These are phyloP conservation scores for Lampris incognitus DNA, from an alignment of 2,113 vertebrate species.

Conservation along the genomic window DNA sequence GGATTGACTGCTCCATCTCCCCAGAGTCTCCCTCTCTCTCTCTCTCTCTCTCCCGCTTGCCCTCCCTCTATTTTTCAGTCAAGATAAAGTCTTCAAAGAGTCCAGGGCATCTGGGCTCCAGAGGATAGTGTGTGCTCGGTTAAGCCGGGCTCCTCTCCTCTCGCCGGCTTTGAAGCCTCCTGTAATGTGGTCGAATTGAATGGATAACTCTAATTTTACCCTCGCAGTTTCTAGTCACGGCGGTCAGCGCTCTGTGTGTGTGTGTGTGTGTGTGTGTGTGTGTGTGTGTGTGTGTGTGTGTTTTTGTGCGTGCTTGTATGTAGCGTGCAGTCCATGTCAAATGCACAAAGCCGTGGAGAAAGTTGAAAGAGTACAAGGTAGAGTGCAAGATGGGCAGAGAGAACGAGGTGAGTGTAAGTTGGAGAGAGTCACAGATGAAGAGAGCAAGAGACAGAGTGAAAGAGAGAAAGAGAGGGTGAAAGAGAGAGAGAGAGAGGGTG, in stretches of 20 bases:
- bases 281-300: background rate
- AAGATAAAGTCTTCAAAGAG: slow-evolving; percentile 36
- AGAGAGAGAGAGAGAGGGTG: too few species aligned
- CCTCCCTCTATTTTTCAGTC: slow-evolving; percentile 22
- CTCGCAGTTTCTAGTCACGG: slow-evolving; percentile 6
- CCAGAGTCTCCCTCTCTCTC: slow-evolving; percentile 15
- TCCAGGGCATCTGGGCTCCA: slow-evolving; percentile 26
- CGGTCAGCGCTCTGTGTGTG: background rate
- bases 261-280: background rate
- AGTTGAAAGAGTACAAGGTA: too few species aligned
- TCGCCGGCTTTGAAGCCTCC: slow-evolving; percentile 27
- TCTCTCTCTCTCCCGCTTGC: slow-evolving; percentile 2
- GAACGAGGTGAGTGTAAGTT: too few species aligned
- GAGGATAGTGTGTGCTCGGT: slow-evolving; percentile 30
- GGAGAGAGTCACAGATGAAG: too few species aligned
- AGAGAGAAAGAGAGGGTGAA: too few species aligned
- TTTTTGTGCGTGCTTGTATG: too few species aligned
- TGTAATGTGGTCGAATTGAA: slow-evolving; percentile 30
- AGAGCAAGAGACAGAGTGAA: too few species aligned
- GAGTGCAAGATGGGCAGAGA: too few species aligned
- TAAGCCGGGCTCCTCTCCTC: slow-evolving; percentile 30
- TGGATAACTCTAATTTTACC: slow-evolving; percentile 36
- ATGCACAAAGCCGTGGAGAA: too few species aligned
- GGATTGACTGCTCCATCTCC: slow-evolving; percentile 50
- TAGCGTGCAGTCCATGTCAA: too few species aligned